Percentiles rank a stretch among this genome's conserved stretches.
Conservation (phyloP, 2,113 vertebrate species). For the Bungarus multicinctus region DNA sequence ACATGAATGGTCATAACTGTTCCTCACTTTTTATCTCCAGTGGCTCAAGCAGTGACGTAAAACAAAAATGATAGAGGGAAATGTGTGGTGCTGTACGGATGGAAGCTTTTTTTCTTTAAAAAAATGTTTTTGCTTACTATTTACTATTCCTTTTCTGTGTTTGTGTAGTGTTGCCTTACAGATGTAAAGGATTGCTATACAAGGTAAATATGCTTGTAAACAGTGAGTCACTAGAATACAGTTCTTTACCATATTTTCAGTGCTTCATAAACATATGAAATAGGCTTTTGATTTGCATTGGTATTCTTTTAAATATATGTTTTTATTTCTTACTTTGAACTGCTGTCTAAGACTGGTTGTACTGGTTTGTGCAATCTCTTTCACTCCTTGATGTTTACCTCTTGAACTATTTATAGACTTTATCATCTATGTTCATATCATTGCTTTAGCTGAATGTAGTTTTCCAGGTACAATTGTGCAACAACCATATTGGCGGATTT, state of each 20-base stretch:
- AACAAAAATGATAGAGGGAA: neutral
- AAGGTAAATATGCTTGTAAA: neutral
- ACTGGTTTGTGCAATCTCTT: constrained; percentile 50
- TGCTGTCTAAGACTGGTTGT: constrained; percentile 11
- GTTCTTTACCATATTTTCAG: neutral
- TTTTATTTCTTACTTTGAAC: neutral
- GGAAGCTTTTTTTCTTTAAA: neutral
- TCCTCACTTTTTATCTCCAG: neutral
- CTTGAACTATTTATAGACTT: constrained; percentile 58
- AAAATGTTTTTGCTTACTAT: neutral
- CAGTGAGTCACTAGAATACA: too few species aligned
- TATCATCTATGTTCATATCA: constrained; percentile 55
- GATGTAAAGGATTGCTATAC: neutral
- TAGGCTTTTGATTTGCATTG: neutral
- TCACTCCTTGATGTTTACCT: constrained; percentile 28
- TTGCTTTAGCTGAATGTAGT: constrained; percentile 40
- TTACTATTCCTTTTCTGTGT: neutral
- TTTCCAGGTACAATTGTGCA: constrained; percentile 38
- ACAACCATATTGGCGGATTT: neutral
- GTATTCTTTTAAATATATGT: neutral
- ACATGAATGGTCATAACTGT: neutral
- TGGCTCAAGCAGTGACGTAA: neutral
- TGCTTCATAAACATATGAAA: neutral
- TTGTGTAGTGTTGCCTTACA: neutral
- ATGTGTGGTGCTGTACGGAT: neutral